Base-by-base conservation (phyloP, 2,113 vertebrate genomes). In the Ailuropoda melanoleuca region DNA sequence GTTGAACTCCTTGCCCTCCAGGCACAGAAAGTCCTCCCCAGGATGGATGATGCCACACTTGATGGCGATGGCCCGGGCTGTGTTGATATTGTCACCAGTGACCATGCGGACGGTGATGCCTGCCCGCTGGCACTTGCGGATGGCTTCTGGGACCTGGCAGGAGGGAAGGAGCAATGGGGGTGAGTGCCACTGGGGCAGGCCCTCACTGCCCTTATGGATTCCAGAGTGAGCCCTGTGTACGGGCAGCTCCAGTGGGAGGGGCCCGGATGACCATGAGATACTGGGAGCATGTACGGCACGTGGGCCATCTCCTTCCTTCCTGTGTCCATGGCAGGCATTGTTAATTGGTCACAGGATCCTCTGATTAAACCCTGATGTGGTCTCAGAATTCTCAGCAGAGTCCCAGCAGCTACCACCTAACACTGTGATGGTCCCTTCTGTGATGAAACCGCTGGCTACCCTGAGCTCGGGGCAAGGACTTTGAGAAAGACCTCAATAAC, bases 51-150 rank as follows among this genome's bases (percentile, higher is more conserved):
- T 99, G 60, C 99, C 99, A 55, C 99, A 99, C 91, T 99, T 99
- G 97, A 99, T 99, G 97, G 99, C 99, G 56, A 99, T 99, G 97
- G 99, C 99, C 82, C 99, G 99, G 58, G 99, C 99, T 0, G 99
- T 99, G 98, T 99, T 99, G 97, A 99, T 99, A 98, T 99, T 99
- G 99, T 99, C 99, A 24, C 99, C 99, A 0, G 99, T 99, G 93
- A 99, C 99, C 99, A 99, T 99, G 78, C 99, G 99, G 85, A 99
- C 99, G 0, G 99, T 99, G 98, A 99, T 99, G 95, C 99, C 99
- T 3, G 99, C 99, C 29, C 99, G 99, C 99, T 99, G 99, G 98
- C 99, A 99, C 98, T 99, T 99, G 97, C 97, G 98, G 97, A 99
- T 99, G 98, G 99, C 99, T 95, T 99, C 99, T 3, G 99, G 99